Evolutionary conservation across 1,140 invertebrate genomes (phyloP), one percentile per base, ranked within the genome.

Genomic region (Dreissena polymorpha): DNA sequence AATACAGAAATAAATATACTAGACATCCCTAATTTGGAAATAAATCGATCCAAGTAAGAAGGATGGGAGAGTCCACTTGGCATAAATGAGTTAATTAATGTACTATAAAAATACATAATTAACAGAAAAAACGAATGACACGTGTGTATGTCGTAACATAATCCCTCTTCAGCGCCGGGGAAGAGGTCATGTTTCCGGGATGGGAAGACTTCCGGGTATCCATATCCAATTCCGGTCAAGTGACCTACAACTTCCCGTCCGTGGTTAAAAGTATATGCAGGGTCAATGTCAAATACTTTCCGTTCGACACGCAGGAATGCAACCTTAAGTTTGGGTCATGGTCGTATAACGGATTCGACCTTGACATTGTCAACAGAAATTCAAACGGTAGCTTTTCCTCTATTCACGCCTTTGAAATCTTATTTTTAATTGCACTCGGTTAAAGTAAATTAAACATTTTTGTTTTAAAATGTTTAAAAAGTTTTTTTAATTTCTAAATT

Each of bases 151-250:
- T 39, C 39, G 8, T 39, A 39, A 39, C 39, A 39, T 39, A 39
- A 39, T 39, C 39, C 8, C 39, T 39, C 39, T 39, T 39, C 39
- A 82, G 79, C 50, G 79, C 79, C 13, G 70, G 70, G 21, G 79
- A 82, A n/a, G 79, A 82, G 51, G 79, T 82, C 5, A 82, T 82
- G 79, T 82, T 82, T 74, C 79, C 79, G 2, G 79, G 79, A 23
- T 10, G 70, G 13, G 84, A 85, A n/a, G 64, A 50, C 55, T 82
- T 65, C 60, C 60, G 55, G 14, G 72, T 69, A 0, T 63, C 27
- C 8, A 21, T 85, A 8, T 81, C 50, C 23, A 53, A 29, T 23
- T 27, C 69, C 27, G 84, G 84, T 21, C 21, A 53, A 0, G 70
- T 85, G 51, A 60, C 71, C 5, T 85, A 81, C 63, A 80, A 76